Base-by-base conservation (phyloP, 2,888 invertebrate species). In the Zaprionus lineosus region DNA sequence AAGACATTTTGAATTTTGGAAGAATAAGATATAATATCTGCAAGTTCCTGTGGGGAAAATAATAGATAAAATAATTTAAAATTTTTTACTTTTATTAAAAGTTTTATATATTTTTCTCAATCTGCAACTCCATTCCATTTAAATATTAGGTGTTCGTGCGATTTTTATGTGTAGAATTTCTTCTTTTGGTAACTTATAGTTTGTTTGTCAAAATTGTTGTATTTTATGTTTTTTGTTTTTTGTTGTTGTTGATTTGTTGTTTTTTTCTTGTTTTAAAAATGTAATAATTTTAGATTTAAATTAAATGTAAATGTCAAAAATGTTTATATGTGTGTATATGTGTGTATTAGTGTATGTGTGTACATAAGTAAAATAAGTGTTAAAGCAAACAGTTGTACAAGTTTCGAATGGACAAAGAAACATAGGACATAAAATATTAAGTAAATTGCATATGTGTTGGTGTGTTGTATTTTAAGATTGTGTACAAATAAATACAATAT, bases 341-440 rank as follows among this genome's bases (percentile, higher is more conserved):
- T 56, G 36, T 58, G 68, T 36, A 31, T 55, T 37, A 50, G 16
- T 46, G 43, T 56, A 26, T 47, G 44, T 60, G 26, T 21, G 5
- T 16, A 5, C 19, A 46, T 61, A 62, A 55, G 46, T 73, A 68
- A 33, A 52, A 55, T 77, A 73, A 69, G 28, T 64, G 48, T 84
- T 77, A 78, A 84, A 84, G 77, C 84, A 77, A 81, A 81, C n/a
- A n/a, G n/a, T 73, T 84, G 61, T 84, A 84, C 84, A 77, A 73
- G 50, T 72, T 61, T 51, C 52, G 78, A 65, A 48, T 50, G 33
- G 14, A 36, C 48, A 46, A 56, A 57, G 31, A 62, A 73, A 76
- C 51, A 48, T 66, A 75, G 18, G 59, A 58, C 46, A 47, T 51
- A 46, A 77, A 34, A 31, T 31, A 15, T 67, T 64, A 65, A 59